Evolutionary conservation across 2,888 invertebrate species (phyloP), one percentile per base, ranked within the genome.

Genomic region (Leucophenga maculata): DNA sequence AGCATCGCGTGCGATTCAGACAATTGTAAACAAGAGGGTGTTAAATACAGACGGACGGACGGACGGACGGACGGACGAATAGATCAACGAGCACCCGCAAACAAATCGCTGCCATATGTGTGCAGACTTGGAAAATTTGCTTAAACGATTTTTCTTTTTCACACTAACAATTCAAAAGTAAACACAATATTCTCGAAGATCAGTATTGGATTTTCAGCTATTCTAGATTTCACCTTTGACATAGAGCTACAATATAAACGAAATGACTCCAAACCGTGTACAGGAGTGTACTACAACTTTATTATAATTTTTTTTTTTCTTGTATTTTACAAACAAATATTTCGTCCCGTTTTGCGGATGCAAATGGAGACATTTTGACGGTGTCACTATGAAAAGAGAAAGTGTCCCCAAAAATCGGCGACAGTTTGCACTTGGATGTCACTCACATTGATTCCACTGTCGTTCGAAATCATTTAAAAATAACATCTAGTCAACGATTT

Each of bases 401-500:
- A 75, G 68, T 76, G 70, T 68, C 69, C 62, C 67, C 62, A 70
- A 59, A 59, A 46, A 66, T 39, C 57, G 68, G 65, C 65, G 71
- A 84, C 72, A 70, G 66, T 74, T 82, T 76, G 78, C 75, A 77
- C 74, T 76, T 70, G 72, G 60, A 77, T 79, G 83, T 83, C 83
- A 83, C 76, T 84, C 78, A 79, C 74, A 77, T 76, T 75, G 74
- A 60, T 55, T 46, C 46, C 69, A 78, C 82, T 65, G 65, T 78
- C 80, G 82, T 80, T 64, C 22, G 26, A 64, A 72, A 75, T 78
- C 72, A 60, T 78, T 80, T 79, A 83, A 84, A 82, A 83, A 85
- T 83, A 84, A 79, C 78, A 74, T 65, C 74, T 67, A 67, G 39
- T 68, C 76, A 69, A 75, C 73, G 74, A 75, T 71, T 78, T 76